These are phyloP conservation scores for Propithecus deckenii DNA, from an alignment of 2,797 vertebrate genomes.

Conservation along the genomic window DNA sequence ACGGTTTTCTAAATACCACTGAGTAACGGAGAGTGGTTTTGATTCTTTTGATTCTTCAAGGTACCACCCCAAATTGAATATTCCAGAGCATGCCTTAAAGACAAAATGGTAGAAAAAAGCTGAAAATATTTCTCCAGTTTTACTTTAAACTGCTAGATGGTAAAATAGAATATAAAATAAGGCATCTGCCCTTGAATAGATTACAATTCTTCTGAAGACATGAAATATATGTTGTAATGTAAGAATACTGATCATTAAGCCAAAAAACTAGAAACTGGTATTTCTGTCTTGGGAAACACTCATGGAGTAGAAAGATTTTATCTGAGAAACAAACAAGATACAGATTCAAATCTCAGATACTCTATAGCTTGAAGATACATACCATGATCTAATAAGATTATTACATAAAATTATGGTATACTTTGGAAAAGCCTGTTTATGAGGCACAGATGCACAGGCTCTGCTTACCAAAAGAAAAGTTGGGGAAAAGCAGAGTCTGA, in stretches of 20 bases:
- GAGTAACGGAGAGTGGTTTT: background rate
- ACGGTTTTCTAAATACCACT: background rate
- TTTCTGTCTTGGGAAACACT: background rate
- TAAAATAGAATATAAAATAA: slow-evolving; percentile 19
- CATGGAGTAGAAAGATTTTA: background rate
- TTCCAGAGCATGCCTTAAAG: background rate
- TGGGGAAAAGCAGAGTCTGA: background rate
- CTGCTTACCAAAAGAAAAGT: background rate
- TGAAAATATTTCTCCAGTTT: background rate
- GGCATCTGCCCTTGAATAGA: background rate
- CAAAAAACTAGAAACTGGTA: slow-evolving; percentile 42
- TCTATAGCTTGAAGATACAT: background rate
- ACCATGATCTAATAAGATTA: background rate
- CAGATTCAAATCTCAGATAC: background rate
- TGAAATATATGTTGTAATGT: background rate
- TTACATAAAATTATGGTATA: background rate
- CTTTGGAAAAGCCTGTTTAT: background rate
- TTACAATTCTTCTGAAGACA: background rate
- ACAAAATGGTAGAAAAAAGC: background rate
- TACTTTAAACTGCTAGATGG: background rate
- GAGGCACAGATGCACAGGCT: background rate
- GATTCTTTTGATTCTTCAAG: background rate
- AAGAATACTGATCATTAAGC: background rate
- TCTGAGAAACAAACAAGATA: slow-evolving; percentile 27
- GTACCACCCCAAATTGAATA: background rate